A percentile compares a stretch with the other conserved stretches of the same genome.
Evolutionary conservation across 2,797 vertebrate genomes (phyloP).

Genomic region (Enteromius fasciolatus): DNA sequence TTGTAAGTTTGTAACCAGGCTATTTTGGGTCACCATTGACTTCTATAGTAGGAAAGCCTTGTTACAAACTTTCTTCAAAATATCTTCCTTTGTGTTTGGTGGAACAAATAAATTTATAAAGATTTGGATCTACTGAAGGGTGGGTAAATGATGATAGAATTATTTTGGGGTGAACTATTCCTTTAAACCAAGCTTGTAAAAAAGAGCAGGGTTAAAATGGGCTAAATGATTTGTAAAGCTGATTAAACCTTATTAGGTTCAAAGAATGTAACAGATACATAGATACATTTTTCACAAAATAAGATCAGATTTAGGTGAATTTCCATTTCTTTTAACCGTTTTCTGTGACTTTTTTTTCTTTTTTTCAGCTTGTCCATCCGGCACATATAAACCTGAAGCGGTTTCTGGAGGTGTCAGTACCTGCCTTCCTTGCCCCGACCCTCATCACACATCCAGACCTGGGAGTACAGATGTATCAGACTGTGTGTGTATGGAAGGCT

Average conservation of each 20-base stretch:
- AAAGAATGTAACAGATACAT: neutral
- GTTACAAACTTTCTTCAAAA: too few species aligned
- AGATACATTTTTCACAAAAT: neutral
- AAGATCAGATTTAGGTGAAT: neutral
- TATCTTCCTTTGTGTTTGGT: too few species aligned
- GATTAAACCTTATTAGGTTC: neutral
- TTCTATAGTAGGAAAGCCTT: too few species aligned
- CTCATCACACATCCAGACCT: constrained; percentile 87
- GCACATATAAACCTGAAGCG: constrained; percentile 91
- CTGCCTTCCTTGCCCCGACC: constrained; percentile 85
- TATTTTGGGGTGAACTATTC: too few species aligned
- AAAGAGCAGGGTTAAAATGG: neutral
- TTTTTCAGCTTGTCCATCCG: constrained; percentile 87
- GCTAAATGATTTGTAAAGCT: neutral
- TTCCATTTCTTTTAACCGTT: neutral
- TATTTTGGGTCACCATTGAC: too few species aligned
- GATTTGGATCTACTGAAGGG: too few species aligned
- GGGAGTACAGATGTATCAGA: constrained; percentile 88
- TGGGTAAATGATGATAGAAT: too few species aligned
- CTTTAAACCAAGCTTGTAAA: neutral
- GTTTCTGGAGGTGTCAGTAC: constrained; percentile 88
- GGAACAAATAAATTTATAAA: too few species aligned
- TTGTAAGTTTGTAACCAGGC: too few species aligned
- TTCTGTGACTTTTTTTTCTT: neutral
- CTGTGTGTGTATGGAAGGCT: constrained; percentile 88